phyloP scores from a whole-genome alignment of 2,888 invertebrate genomes.

The Clostera curtula region DNA sequence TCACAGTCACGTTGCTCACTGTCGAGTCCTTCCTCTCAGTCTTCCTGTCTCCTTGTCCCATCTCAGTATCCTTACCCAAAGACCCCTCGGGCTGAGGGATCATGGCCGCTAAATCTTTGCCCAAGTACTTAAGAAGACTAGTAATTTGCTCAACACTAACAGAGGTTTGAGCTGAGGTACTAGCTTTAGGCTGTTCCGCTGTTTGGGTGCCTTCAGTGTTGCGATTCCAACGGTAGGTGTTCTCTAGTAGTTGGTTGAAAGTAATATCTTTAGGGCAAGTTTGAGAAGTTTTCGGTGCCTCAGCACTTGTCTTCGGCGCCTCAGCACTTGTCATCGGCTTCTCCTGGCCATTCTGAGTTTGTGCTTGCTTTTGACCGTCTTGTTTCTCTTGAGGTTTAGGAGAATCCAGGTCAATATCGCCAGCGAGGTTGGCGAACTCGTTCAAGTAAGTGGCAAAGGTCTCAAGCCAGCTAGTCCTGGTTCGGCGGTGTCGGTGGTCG shows the following conservation, averaged over 20 bases:
- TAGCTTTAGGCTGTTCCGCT: constrained; percentile 10
- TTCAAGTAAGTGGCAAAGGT: constrained; percentile 66
- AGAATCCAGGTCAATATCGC: constrained; percentile 42
- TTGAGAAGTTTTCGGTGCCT: too few species aligned
- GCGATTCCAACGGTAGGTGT: too few species aligned
- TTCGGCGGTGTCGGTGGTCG: constrained; percentile 31
- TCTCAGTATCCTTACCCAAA: constrained; percentile 27
- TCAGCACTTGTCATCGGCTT: constrained; percentile 12
- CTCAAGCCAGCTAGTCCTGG: constrained; percentile 58
- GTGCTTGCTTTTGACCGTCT: constrained; percentile 7
- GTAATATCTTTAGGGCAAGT: too few species aligned
- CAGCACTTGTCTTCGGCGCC: too few species aligned
- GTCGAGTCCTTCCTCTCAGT: constrained; percentile 21
- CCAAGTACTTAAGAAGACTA: constrained; percentile 5
- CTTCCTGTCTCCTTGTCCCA: constrained; percentile 31
- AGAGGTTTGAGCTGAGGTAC: constrained; percentile 9
- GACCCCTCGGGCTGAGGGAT: constrained; percentile 3
- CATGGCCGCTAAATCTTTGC: background rate
- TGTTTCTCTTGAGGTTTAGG: constrained; percentile 18
- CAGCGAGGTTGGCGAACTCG: constrained; percentile 69
- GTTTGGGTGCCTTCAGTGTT: constrained; percentile 15
- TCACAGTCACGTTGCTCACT: constrained; percentile 9
- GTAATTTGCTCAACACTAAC: constrained; percentile 4
- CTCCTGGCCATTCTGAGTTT: constrained; percentile 10
- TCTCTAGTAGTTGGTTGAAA: too few species aligned